phyloP scores from a whole-genome alignment of 2,888 invertebrate species.

The Parelbella ahira region DNA sequence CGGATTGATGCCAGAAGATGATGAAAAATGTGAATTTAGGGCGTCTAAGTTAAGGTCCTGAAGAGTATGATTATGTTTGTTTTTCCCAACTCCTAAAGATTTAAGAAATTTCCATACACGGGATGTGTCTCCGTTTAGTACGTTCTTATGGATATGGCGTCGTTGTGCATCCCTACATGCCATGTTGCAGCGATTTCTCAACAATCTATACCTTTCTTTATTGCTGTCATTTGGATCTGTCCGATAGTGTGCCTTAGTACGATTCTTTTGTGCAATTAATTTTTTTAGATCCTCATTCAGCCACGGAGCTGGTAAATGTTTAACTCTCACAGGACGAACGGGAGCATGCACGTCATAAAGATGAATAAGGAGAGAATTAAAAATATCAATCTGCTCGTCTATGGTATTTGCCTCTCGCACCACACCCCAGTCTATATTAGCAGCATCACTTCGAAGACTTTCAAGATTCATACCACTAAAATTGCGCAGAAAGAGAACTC shows the following conservation, averaged over 20 bases:
- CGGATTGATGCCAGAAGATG: neutral
- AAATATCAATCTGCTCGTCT: neutral
- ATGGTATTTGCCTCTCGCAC: neutral
- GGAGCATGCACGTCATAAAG: neutral
- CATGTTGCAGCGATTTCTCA: constrained; percentile 4
- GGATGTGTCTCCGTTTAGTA: neutral
- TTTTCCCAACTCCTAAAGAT: neutral
- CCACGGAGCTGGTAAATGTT: neutral
- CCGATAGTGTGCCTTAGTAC: neutral
- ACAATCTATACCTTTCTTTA: neutral
- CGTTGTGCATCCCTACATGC: constrained; percentile 9
- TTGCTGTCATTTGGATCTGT: neutral
- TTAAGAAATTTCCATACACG: neutral
- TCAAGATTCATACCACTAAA: neutral
- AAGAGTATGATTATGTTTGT: neutral
- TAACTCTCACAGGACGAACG: neutral
- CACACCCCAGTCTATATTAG: neutral
- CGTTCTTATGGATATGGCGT: constrained; percentile 17
- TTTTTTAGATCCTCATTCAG: neutral
- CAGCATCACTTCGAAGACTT: neutral
- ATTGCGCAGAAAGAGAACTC: neutral
- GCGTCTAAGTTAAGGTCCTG: neutral
- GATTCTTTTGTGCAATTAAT: neutral
- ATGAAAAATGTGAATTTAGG: neutral
- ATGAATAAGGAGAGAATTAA: neutral